Percentiles rank a stretch among this genome's conserved stretches.
Evolutionary conservation across 64 coral and sea anemone genomes (phyloP).

Genomic region (Stichodactyla mertensii): DNA sequence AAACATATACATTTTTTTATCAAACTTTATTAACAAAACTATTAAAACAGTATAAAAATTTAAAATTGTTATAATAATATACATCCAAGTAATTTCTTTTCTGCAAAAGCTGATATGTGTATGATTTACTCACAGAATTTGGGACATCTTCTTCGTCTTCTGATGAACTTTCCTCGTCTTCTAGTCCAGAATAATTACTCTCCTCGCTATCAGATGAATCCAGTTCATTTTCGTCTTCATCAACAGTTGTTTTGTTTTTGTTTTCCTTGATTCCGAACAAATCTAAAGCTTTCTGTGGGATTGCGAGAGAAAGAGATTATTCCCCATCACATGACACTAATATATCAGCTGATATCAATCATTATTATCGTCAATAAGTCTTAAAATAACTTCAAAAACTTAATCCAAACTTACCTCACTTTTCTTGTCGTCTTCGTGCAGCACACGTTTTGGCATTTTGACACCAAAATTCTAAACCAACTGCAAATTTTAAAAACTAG

Average conservation of each 20-base stretch:
- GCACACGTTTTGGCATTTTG: constrained; percentile 13
- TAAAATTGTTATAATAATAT: no score
- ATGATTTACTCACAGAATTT: constrained; percentile 47
- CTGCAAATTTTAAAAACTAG: neutral
- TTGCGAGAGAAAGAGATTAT: neutral
- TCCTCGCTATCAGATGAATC: constrained; percentile 82
- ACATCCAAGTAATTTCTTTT: no score
- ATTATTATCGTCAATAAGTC: neutral
- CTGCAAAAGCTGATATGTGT: no score
- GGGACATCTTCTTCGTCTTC: constrained; percentile 46
- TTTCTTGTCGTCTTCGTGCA: neutral
- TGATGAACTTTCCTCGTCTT: constrained; percentile 67
- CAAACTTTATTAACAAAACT: no score
- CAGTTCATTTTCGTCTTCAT: constrained; percentile 38
- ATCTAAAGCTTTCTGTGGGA: constrained; percentile 40
- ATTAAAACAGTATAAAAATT: no score
- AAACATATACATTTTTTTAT: no score
- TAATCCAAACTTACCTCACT: neutral
- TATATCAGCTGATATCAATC: neutral
- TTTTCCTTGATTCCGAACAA: constrained; percentile 35
- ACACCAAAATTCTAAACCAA: neutral
- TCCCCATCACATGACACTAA: neutral
- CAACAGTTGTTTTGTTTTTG: constrained; percentile 19
- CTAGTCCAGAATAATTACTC: constrained; percentile 87
- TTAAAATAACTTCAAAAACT: neutral